Conservation (phyloP, 2,888 invertebrate species). For the Polymixis flavicincta region DNA sequence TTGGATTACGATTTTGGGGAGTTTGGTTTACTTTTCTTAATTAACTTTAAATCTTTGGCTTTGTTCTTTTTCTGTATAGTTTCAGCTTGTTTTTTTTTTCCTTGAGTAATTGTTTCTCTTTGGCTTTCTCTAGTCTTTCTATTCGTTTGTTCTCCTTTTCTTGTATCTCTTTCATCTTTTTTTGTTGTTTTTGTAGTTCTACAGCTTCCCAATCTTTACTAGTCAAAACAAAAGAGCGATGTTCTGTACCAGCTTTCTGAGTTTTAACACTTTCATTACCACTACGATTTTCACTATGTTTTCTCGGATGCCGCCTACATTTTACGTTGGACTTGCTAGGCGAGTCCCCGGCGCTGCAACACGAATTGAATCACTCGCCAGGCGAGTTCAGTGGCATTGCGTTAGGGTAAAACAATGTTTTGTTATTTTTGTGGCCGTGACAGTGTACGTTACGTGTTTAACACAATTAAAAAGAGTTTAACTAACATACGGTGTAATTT, state of each 20-base stretch:
- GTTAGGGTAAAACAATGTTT: conserved; percentile 18
- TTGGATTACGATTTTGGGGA: conserved; percentile 54
- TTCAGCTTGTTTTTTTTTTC: conserved; percentile 59
- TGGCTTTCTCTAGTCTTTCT: conserved; percentile 57
- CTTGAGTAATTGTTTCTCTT: conserved; percentile 51
- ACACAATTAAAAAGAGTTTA: conserved; percentile 42
- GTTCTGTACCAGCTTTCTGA: too few relatives aligned
- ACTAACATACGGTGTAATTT: conserved; percentile 37
- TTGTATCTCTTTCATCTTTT: conserved; percentile 59
- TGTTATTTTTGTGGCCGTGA: conserved; percentile 38
- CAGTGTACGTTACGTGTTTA: conserved; percentile 41
- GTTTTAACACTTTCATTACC: too few relatives aligned
- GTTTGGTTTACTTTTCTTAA: conserved; percentile 59
- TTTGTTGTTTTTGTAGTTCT: conserved; percentile 62
- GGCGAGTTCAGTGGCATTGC: conserved; percentile 15
- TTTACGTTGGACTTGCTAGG: too few relatives aligned
- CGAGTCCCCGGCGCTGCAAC: too few relatives aligned
- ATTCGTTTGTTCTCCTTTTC: conserved; percentile 59
- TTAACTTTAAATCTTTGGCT: conserved; percentile 51
- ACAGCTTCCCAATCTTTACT: conserved; percentile 61
- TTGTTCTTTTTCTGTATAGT: conserved; percentile 56
- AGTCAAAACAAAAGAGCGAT: conserved; percentile 54
- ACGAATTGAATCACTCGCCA: too few relatives aligned
- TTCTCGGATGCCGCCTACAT: too few relatives aligned
- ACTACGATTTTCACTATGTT: too few relatives aligned